A percentile compares a stretch with the other conserved stretches of the same genome.
These are phyloP conservation scores for Struthio camelus DNA, from an alignment of 2,113 vertebrate species.

Conservation along the genomic window DNA sequence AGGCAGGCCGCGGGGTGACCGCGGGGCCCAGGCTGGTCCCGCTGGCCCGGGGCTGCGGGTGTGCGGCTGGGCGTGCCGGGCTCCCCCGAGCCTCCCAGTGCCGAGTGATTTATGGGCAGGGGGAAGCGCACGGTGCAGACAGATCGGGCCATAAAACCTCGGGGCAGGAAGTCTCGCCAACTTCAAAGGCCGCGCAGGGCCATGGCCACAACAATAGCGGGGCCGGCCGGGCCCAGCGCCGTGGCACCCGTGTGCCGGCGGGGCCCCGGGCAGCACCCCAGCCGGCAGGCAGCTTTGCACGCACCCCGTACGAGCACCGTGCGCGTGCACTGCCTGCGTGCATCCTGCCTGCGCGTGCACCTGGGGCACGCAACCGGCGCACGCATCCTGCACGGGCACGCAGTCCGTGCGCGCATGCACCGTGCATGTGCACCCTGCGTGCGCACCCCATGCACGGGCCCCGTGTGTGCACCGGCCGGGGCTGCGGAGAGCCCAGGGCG, in stretches of 20 bases:
- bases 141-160: not conserved
- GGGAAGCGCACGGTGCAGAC: not conserved
- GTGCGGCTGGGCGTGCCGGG: rapidly evolving
- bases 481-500: not conserved
- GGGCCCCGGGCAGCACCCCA: rapidly evolving
- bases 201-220: not conserved
- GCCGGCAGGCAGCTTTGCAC: not conserved
- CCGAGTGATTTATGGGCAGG: not conserved
- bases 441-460: rapidly evolving
- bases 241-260: not conserved
- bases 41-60: not conserved
- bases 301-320: not conserved
- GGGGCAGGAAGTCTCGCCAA: slow-evolving; percentile 16
- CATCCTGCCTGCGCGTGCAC: rapidly evolving
- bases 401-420: rapidly evolving
- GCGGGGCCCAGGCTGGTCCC: not conserved
- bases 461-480: no score
- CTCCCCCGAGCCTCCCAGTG: not conserved
- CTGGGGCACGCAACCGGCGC: rapidly evolving
- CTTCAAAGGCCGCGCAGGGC: slow-evolving; percentile 12
- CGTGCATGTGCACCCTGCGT: rapidly evolving
- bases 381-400: rapidly evolving
- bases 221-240: rapidly evolving
- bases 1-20: not conserved
- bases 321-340: no score